Base-by-base conservation (phyloP, 2,797 vertebrate genomes). In the Eurystomus glaucurus region DNA sequence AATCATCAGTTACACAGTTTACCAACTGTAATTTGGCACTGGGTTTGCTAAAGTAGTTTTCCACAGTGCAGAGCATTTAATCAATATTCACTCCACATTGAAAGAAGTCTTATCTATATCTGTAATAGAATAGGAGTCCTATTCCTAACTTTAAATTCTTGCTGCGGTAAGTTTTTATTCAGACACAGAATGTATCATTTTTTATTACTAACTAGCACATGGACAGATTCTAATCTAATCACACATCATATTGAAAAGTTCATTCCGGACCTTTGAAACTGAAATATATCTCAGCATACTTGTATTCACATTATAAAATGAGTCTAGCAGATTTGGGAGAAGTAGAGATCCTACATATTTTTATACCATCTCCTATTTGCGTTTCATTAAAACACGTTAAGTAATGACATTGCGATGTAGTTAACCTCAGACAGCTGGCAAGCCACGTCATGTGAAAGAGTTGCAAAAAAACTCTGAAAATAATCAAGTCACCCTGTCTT, bases 191-290 rank as follows among this genome's bases (percentile, higher is more conserved):
- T 94, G 46, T 66, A 91, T 89, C 21, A 82, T 26, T 91, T 70
- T 96, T 93, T 93, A 74, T 93, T 94, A 68, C 41, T 83, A 95
- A 92, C 71, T 88, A 95, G 86, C 71, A 75, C 84, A 92, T 83
- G 68, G 77, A 76, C 45, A 85, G 90, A 93, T 95, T 93, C 86
- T 96, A 96, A 96, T 96, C 92, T 94, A 84, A 93, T 90, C 77
- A 82, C 51, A 66, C 45, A 74, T 92, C 18, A 39, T 82, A 96
- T 71, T 46, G 62, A 88, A 71, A 85, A 91, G 84, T 92, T 93
- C 57, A 78, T 68, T 87, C 57, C 79, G 68, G 68, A 90, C 81
- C 37, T 90, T 25, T 91, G 88, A 85, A 94, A 92, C 69, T 85
- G 85, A 85, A 96, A 71, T 88, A 43, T 15, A 87, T 91, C 68